These are phyloP conservation scores for Harlomillsia oculata DNA, from an alignment of 1,140 invertebrate genomes.

Conservation along the genomic window DNA sequence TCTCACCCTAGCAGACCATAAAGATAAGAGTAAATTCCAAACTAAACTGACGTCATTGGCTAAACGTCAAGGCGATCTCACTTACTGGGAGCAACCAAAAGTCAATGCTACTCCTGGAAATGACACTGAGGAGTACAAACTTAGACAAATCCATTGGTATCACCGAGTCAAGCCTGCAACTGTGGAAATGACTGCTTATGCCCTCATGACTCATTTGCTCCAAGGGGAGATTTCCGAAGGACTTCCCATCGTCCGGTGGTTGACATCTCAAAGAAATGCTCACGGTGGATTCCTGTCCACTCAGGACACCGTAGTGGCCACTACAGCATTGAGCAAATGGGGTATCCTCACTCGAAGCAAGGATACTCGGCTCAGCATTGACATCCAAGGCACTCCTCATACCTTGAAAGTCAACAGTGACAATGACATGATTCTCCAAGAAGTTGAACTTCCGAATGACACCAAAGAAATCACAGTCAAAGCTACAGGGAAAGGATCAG, in stretches of 20 bases:
- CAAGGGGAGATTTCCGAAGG: no score
- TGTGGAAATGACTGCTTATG: constrained; percentile 79
- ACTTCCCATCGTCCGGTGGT: no score
- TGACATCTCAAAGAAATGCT: no score
- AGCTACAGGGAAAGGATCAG: no score
- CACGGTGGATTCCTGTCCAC: constrained; percentile 73
- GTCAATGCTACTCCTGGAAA: neutral
- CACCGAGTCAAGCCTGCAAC: constrained; percentile 59
- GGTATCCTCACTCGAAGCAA: no score
- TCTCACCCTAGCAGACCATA: constrained; percentile 62
- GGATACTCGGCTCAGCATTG: no score
- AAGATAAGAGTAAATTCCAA: constrained; percentile 52
- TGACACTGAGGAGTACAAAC: neutral
- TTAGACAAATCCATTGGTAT: constrained; percentile 41
- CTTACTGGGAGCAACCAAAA: neutral
- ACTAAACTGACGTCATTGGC: constrained; percentile 52
- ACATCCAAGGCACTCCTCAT: no score
- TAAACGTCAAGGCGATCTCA: constrained; percentile 39
- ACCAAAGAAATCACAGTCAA: no score
- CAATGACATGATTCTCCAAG: no score
- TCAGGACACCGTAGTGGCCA: constrained; percentile 43
- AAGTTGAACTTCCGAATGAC: no score
- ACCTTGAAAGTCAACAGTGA: no score
- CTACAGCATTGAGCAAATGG: no score
- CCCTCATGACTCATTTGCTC: constrained; percentile 57